A percentile compares a stretch with the other conserved stretches of the same genome.
These are phyloP conservation scores for Trachelipus rathkii DNA, from an alignment of 1,140 invertebrate species.

Conservation along the genomic window DNA sequence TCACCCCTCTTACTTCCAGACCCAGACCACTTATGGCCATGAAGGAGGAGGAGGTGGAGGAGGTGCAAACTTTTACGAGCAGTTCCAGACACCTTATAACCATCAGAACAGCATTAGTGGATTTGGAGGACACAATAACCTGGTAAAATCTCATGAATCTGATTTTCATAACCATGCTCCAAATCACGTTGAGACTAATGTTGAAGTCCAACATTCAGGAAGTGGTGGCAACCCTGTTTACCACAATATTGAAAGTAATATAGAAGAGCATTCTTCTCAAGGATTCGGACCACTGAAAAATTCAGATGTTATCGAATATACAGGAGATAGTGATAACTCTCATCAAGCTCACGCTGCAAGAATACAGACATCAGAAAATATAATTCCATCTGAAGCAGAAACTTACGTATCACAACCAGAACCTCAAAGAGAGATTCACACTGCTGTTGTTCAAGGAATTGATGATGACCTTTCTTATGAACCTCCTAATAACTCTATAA, in stretches of 20 bases:
- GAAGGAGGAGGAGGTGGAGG: background rate
- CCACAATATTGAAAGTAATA: background rate
- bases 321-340: background rate
- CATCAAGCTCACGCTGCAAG: background rate
- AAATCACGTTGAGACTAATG: background rate
- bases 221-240: background rate
- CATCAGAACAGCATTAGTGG: background rate
- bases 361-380: background rate
- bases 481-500: conserved; percentile 1
- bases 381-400: background rate
- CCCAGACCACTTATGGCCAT: background rate
- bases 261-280: background rate
- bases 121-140: background rate
- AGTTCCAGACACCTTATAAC: background rate
- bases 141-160: background rate
- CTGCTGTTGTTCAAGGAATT: background rate
- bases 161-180: background rate
- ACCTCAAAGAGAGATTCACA: background rate
- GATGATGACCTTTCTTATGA: background rate
- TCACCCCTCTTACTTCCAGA: background rate
- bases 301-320: background rate
- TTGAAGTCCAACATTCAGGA: background rate
- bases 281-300: background rate
- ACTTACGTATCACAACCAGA: background rate
- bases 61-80: background rate